Conservation (phyloP, 2,888 invertebrate genomes). For the Sarcophaga rosellei region DNA sequence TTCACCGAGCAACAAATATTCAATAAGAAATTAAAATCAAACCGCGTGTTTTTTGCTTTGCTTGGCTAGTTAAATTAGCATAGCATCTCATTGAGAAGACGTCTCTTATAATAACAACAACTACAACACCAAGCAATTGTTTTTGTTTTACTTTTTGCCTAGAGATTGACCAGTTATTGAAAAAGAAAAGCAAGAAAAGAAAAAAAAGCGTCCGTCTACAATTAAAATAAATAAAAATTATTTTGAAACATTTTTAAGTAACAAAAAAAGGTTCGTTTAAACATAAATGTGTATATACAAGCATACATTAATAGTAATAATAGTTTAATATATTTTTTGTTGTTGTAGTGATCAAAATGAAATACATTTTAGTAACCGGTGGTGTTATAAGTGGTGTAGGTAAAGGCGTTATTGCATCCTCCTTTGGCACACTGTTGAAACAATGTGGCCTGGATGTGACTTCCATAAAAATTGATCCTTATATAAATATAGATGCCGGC, state of each 20-base stretch:
- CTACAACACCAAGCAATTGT: not conserved
- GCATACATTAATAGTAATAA: no score
- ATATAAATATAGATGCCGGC: constrained; percentile 99
- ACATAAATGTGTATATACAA: no score
- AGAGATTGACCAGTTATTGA: not conserved
- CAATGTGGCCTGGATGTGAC: constrained; percentile 97
- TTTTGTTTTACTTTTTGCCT: not conserved
- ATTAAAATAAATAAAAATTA: no score
- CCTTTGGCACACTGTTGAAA: constrained; percentile 97
- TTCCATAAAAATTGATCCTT: constrained; percentile 99
- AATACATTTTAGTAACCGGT: constrained; percentile 98
- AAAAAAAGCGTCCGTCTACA: no score
- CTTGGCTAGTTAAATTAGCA: no score
- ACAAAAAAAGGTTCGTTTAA: no score
- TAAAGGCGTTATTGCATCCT: constrained; percentile 97
- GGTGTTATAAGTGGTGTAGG: constrained; percentile 99
- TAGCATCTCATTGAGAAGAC: no score
- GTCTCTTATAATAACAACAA: no score
- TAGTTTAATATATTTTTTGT: not conserved
- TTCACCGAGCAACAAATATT: no score
- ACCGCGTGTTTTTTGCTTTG: no score
- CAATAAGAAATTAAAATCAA: no score
- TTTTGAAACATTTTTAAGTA: no score
- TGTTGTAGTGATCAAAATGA: constrained; percentile 85
- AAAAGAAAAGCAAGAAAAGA: not conserved